A percentile compares a stretch with the other conserved stretches of the same genome.
Evolutionary conservation across 2,113 vertebrate genomes (phyloP).

Genomic region (Egretta garzetta): DNA sequence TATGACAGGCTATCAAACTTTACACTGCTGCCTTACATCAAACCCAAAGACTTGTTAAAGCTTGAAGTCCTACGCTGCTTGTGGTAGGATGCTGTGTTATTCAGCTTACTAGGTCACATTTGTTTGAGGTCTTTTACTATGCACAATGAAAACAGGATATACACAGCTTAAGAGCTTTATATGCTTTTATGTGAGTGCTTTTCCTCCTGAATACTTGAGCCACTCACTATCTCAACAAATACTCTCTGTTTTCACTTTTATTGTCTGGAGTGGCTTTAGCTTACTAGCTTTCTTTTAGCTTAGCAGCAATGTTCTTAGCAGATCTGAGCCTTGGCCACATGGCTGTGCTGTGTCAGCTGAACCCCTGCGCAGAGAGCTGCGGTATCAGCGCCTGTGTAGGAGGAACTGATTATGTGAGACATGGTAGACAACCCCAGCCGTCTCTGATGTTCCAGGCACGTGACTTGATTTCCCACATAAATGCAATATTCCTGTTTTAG

Average conservation of each 20-base stretch:
- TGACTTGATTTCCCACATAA: not conserved
- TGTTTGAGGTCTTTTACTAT: not conserved
- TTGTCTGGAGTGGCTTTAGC: not conserved
- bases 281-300: not conserved
- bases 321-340: not conserved
- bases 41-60: not conserved
- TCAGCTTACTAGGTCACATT: not conserved
- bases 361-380: fast-evolving
- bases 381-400: fast-evolving
- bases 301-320: not conserved
- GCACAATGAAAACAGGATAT: not conserved
- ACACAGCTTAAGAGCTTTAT: not conserved
- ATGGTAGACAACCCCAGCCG: not conserved
- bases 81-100: not conserved
- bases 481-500: not conserved
- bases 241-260: not conserved
- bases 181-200: not conserved
- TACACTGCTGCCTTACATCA: not conserved
- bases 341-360: not conserved
- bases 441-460: not conserved
- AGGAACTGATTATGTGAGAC: not conserved
- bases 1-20: not conserved
- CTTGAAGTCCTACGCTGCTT: not conserved
- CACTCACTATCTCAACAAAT: not conserved
- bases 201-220: not conserved